These are phyloP conservation scores for Semotilus atromaculatus DNA, from an alignment of 2,797 vertebrate species.

Conservation along the genomic window DNA sequence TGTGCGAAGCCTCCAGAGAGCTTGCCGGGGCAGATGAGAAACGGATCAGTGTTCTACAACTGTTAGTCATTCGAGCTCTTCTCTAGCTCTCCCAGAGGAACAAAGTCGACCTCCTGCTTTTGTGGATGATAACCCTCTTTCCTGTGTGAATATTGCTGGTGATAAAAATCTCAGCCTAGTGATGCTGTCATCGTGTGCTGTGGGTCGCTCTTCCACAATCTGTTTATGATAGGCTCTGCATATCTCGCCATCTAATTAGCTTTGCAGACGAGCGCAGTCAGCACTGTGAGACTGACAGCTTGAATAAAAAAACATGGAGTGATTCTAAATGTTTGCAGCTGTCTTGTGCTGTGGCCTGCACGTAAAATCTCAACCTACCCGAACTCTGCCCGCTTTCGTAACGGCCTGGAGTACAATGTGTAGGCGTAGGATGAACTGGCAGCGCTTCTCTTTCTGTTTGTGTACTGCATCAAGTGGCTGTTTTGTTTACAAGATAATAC, in stretches of 20 bases:
- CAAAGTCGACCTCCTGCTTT: constrained; percentile 30
- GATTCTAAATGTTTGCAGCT: constrained; percentile 78
- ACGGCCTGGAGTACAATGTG: constrained; percentile 59
- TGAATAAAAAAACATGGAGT: constrained; percentile 60
- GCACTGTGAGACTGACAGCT: constrained; percentile 63
- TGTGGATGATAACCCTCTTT: constrained; percentile 45
- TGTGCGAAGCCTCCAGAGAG: constrained; percentile 68
- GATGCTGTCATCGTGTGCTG: constrained; percentile 48
- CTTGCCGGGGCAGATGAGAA: constrained; percentile 70
- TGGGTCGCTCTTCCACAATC: constrained; percentile 47
- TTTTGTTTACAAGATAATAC: constrained; percentile 60
- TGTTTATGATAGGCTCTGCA: constrained; percentile 54
- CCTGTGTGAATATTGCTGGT: constrained; percentile 54
- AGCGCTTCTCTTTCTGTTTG: constrained; percentile 50
- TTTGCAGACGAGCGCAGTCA: constrained; percentile 54
- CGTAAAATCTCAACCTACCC: constrained; percentile 63
- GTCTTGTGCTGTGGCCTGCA: constrained; percentile 67
- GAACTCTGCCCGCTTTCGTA: constrained; percentile 61
- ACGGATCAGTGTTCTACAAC: constrained; percentile 68
- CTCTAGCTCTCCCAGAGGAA: constrained; percentile 58
- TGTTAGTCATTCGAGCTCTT: constrained; percentile 63
- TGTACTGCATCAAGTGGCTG: constrained; percentile 40
- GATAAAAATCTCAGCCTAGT: constrained; percentile 55
- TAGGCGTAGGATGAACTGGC: constrained; percentile 53
- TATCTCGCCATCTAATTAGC: constrained; percentile 65